Evolutionary conservation across 2,888 invertebrate genomes (phyloP), one percentile per base, ranked within the genome.

Genomic region (Drosophila kambysellisi): DNA sequence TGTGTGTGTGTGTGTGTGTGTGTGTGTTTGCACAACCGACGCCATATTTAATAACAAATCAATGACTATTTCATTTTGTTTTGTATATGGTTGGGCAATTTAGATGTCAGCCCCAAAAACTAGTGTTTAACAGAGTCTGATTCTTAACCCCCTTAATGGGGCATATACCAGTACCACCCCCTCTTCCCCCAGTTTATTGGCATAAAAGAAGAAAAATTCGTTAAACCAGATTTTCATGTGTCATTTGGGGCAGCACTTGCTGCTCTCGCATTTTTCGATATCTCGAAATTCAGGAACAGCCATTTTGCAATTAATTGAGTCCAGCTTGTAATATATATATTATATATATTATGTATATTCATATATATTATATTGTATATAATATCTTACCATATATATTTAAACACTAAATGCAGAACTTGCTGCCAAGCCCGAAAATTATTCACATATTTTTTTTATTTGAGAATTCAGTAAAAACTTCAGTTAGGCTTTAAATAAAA

Each of bases 31-130:
- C 69, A 79, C 79, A 81, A 66, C 32, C 83, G 74, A 77, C 79
- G 85, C 83, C 83, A 83, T 82, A 83, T 83, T 83, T 84, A 83
- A 84, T 84, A 83, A 82, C 84, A 84, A 81, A 84, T 83, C 81
- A 84, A 82, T 83, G 82, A 79, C 81, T 82, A 74, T 84, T 84
- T 79, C 74, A 83, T 77, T 82, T 74, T 72, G 59, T 67, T 74
- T 70, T 74, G 33, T 77, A 62, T 77, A 63, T 70, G 62, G 52
- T 48, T 57, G 61, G 70, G 60, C 77, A 77, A 74, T 77, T 77
- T 70, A 70, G 70, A 64, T 53, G 70, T 64, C 63, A 70, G 41
- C 30, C 54, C 37, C 53, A 52, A 64, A 66, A 70, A 70, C 75
- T 74, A 75, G 60, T 37, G 15, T 4, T 46, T 51, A 20, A 15